Percentiles rank a stretch among this genome's conserved stretches.
These are phyloP conservation scores for Lagorchestes hirsutus DNA, from an alignment of 2,797 vertebrate species.

Conservation along the genomic window DNA sequence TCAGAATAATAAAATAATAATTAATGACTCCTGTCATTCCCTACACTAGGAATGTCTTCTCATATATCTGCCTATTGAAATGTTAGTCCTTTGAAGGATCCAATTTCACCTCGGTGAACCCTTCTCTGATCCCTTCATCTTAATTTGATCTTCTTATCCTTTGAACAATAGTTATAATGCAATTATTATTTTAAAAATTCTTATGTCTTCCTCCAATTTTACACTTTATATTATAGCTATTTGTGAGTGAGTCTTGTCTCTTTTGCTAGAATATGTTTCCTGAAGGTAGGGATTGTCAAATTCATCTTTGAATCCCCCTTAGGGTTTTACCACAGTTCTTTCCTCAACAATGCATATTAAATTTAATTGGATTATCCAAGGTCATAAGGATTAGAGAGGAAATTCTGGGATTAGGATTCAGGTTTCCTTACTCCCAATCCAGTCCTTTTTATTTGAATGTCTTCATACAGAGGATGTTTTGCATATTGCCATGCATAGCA, in stretches of 20 bases:
- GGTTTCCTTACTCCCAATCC: background rate
- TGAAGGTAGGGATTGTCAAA: background rate
- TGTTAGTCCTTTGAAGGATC: background rate
- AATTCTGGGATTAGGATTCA: background rate
- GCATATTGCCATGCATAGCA: background rate
- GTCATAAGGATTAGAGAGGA: background rate
- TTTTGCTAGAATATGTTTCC: background rate
- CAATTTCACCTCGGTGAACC: background rate
- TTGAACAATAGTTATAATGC: background rate
- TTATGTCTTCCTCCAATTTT: background rate
- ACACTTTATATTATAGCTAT: background rate
- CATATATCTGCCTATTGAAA: background rate
- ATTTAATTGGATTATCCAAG: background rate
- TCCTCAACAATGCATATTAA: background rate
- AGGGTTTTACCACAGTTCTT: background rate
- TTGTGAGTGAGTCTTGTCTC: background rate
- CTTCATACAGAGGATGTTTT: background rate
- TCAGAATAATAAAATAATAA: too few relatives aligned
- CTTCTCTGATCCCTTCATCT: background rate
- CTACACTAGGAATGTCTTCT: background rate
- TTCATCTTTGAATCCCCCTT: background rate
- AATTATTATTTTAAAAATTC: background rate
- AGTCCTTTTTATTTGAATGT: constrained; percentile 34
- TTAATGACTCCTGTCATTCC: background rate
- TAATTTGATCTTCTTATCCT: background rate